Evolutionary conservation across 2,888 invertebrate genomes (phyloP).

Genomic region (Blera fallax): DNA sequence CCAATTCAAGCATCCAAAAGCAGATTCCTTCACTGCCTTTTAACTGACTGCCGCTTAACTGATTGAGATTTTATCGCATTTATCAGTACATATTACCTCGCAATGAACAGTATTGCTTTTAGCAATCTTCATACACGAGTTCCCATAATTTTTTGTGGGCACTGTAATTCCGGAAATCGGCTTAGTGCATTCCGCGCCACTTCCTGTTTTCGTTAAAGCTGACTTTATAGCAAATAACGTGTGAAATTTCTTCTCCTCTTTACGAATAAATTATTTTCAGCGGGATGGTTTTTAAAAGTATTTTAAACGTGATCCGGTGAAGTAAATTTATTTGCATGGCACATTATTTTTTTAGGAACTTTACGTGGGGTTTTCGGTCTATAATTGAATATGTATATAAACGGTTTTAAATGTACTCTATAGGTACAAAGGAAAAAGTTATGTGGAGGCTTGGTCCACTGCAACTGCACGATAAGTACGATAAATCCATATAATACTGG

Average conservation of each 20-base stretch:
- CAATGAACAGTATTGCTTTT: slow-evolving; percentile 2
- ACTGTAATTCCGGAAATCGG: slow-evolving; percentile 30
- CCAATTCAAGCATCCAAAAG: background rate
- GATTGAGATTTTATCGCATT: slow-evolving; percentile 23
- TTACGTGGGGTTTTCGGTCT: no score
- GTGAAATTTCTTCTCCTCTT: background rate
- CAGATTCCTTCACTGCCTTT: background rate
- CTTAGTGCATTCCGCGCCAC: slow-evolving; percentile 20
- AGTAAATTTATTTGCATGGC: background rate
- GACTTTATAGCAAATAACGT: background rate
- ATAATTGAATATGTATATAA: no score
- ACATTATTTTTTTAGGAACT: background rate
- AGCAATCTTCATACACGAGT: slow-evolving; percentile 53
- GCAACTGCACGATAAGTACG: background rate
- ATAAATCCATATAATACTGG: background rate
- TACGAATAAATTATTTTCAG: slow-evolving; percentile 3
- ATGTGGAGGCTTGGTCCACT: no score
- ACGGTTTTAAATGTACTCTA: no score
- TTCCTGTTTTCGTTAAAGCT: background rate
- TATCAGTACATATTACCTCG: slow-evolving; percentile 5
- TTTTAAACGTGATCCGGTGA: background rate
- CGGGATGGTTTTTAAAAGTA: background rate
- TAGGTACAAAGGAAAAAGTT: no score
- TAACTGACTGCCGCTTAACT: background rate
- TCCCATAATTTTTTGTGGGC: background rate